phyloP scores from a whole-genome alignment of 2,113 vertebrate species.

The Empidonax alnorum region DNA sequence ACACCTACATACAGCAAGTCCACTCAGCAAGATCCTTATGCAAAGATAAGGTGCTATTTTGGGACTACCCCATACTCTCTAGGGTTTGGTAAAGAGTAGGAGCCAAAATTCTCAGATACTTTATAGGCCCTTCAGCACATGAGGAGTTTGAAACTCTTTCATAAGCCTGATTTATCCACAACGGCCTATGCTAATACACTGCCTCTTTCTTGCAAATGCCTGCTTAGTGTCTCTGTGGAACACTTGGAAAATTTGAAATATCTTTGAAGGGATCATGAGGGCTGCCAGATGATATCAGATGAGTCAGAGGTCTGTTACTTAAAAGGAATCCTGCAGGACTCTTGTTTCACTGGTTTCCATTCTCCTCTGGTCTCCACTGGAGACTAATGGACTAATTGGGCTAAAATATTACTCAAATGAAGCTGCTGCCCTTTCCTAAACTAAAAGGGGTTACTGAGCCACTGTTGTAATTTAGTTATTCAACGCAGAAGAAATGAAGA shows the following conservation, averaged over 20 bases:
- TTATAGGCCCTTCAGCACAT: background rate
- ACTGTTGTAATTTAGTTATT: slow-evolving; percentile 75
- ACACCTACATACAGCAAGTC: background rate
- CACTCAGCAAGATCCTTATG: background rate
- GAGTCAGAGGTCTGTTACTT: slow-evolving; percentile 63
- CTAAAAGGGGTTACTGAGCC: slow-evolving; percentile 74
- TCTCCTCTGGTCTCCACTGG: slow-evolving; percentile 66
- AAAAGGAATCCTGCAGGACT: slow-evolving; percentile 58
- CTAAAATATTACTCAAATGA: slow-evolving; percentile 76
- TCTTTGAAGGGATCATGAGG: slow-evolving; percentile 9
- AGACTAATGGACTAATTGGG: slow-evolving; percentile 76
- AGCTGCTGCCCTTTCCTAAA: slow-evolving; percentile 66
- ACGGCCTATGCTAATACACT: background rate
- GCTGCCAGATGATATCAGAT: slow-evolving; percentile 53
- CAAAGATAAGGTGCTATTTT: background rate
- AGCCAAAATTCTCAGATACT: background rate
- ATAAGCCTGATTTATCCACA: background rate
- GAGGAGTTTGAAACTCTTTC: background rate
- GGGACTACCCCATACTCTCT: background rate
- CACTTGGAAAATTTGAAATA: slow-evolving; percentile 30
- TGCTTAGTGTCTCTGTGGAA: slow-evolving; percentile 29
- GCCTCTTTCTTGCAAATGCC: slow-evolving; percentile 2
- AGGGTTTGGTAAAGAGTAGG: background rate
- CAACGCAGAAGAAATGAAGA: slow-evolving; percentile 67
- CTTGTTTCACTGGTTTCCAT: slow-evolving; percentile 59